Conservation (phyloP, 2,888 invertebrate species). For the Ophonus ardosiacus region DNA sequence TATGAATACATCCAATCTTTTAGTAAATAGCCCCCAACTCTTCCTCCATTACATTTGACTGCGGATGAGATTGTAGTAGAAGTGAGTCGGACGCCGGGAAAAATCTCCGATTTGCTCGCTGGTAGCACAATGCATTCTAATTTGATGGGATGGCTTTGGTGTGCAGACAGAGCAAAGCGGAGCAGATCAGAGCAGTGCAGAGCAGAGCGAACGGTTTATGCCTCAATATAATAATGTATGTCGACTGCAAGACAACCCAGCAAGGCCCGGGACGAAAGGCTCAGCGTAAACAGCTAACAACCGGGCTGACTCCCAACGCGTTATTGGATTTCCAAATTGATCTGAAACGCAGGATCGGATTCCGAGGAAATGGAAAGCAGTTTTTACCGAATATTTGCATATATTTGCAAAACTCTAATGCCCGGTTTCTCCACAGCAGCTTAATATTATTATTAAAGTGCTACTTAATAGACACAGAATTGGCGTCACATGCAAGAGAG, state of each 20-base stretch:
- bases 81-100: background rate
- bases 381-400: background rate
- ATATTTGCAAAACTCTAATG: background rate
- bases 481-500: too few relatives aligned
- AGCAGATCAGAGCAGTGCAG: background rate
- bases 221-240: slow-evolving; percentile 61
- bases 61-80: background rate
- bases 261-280: slow-evolving; percentile 5
- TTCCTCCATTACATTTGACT: background rate
- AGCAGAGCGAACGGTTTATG: slow-evolving; percentile 50
- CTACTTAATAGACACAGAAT: too few relatives aligned
- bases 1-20: too few relatives aligned
- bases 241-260: slow-evolving; percentile 48
- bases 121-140: slow-evolving; percentile 51
- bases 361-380: background rate
- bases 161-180: too few relatives aligned
- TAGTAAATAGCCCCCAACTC: too few relatives aligned
- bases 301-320: slow-evolving; percentile 24
- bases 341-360: slow-evolving; percentile 48
- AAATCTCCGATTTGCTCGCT: background rate
- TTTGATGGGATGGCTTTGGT: slow-evolving; percentile 47
- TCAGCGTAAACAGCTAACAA: slow-evolving; percentile 51
- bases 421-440: too few relatives aligned
- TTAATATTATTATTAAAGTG: too few relatives aligned
- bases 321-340: slow-evolving; percentile 63